phyloP scores from a whole-genome alignment of 2,797 vertebrate genomes.

The Sorex maritimensis region DNA sequence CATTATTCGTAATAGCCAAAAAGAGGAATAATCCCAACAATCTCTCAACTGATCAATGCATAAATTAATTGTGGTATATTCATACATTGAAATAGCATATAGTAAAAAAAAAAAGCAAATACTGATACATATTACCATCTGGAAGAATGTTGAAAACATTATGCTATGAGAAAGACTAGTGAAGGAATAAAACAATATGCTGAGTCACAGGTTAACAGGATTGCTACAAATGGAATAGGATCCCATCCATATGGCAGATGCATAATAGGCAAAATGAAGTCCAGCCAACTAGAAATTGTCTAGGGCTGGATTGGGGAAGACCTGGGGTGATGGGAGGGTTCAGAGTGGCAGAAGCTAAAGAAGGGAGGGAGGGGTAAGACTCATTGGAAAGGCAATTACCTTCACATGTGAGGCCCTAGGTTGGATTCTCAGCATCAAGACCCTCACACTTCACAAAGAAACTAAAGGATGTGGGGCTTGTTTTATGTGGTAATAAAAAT shows the following conservation, averaged over 20 bases:
- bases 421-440: too few relatives aligned
- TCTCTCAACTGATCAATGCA: neutral
- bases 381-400: too few relatives aligned
- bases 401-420: too few relatives aligned
- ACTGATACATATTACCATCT: rapidly evolving
- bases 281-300: neutral
- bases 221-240: neutral
- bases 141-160: neutral
- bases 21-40: neutral
- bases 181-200: neutral
- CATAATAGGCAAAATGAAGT: neutral
- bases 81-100: neutral
- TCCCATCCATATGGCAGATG: neutral
- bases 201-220: neutral
- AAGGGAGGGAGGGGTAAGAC: neutral
- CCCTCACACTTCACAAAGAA: too few relatives aligned
- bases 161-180: neutral
- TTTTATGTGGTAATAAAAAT: neutral
- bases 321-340: neutral
- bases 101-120: neutral
- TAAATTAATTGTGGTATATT: neutral
- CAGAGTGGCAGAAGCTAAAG: neutral
- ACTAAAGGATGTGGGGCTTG: too few relatives aligned
- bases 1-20: neutral
- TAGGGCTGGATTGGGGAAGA: neutral